Base-by-base conservation (phyloP, 2,888 invertebrate genomes). In the Cheilosia vulpina region DNA sequence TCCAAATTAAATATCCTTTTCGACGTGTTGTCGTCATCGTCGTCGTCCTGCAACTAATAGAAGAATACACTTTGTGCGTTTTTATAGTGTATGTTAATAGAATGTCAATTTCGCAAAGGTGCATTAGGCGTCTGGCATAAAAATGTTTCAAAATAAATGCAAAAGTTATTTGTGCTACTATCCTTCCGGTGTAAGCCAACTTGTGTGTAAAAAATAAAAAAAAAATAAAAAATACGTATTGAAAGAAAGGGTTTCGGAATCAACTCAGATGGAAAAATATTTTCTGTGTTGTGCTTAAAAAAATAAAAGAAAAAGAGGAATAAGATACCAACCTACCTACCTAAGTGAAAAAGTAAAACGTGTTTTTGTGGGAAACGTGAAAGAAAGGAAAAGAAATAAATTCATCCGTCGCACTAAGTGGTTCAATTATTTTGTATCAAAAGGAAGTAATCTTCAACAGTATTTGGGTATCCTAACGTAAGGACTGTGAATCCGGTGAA, bases 351-450 rank as follows among this genome's bases (percentile, higher is more conserved):
- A 85, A 81, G 85, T 81, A 81, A 81, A 85, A 85, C 85, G 85
- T 81, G 85, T 85, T 85, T 65, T 81, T 85, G 85, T 85, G 85
- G 68, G 72, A 81, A 85, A 58, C 81, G 85, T 71, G 72, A 53
- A 81, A 71, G 58, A 72, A 81, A 76, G 76, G 52, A 81, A 63
- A 76, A 58, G 76, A 77, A 81, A 85, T 77, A 85, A 63, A 85
- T 81, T 81, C 76, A 69, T 81, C 72, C 66, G 60, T 62, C 81
- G 62, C 45, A 81, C 85, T 85, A 85, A 85, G 85, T 85, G 81
- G 85, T 85, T 85, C 85, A 85, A 85, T 85, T 85, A 85, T 80
- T 85, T 81, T 81, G 66, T 72, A 80, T 76, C 84, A 80, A 84
- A 75, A 76, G 71, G 65, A 79, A 60, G 53, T 58, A 62, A 65